A percentile compares a stretch with the other conserved stretches of the same genome.
Conservation (phyloP, 1,140 invertebrate species). For the Sycophila sp. region DNA sequence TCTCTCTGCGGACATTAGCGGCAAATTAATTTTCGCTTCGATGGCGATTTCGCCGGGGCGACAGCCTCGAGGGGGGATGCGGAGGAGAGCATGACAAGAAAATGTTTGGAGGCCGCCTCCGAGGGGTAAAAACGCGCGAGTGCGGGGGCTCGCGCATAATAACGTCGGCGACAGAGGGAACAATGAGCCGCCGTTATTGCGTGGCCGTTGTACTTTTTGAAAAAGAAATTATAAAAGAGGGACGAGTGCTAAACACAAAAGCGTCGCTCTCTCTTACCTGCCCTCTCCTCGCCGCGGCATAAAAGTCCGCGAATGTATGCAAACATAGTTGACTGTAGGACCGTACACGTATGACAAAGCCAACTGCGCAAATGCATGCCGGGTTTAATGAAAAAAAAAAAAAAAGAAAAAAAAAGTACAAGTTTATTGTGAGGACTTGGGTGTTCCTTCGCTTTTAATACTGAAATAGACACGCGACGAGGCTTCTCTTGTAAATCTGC, state of each 20-base stretch:
- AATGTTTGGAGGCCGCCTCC: background rate
- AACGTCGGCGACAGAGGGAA: conserved; percentile 17
- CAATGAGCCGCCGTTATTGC: conserved; percentile 14
- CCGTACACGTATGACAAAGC: no score
- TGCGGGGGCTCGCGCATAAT: background rate
- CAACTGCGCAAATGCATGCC: no score
- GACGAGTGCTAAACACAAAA: conserved; percentile 24
- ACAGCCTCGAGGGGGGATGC: background rate
- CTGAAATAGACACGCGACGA: no score
- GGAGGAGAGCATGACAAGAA: conserved; percentile 14
- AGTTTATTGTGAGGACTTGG: no score
- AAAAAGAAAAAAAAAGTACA: no score
- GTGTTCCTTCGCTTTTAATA: no score
- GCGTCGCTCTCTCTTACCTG: background rate
- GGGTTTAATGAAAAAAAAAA: no score
- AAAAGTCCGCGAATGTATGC: conserved; percentile 26
- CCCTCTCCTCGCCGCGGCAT: background rate
- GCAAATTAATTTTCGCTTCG: conserved; percentile 39
- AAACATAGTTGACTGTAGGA: conserved; percentile 23
- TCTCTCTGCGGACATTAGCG: conserved; percentile 37
- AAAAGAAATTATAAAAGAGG: conserved; percentile 11
- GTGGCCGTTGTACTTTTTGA: conserved; percentile 14
- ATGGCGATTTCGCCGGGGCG: conserved; percentile 7
- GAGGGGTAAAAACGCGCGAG: background rate
- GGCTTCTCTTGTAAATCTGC: no score